These are phyloP conservation scores for Acridotheres tristis DNA, from an alignment of 2,797 vertebrate species.

Conservation along the genomic window DNA sequence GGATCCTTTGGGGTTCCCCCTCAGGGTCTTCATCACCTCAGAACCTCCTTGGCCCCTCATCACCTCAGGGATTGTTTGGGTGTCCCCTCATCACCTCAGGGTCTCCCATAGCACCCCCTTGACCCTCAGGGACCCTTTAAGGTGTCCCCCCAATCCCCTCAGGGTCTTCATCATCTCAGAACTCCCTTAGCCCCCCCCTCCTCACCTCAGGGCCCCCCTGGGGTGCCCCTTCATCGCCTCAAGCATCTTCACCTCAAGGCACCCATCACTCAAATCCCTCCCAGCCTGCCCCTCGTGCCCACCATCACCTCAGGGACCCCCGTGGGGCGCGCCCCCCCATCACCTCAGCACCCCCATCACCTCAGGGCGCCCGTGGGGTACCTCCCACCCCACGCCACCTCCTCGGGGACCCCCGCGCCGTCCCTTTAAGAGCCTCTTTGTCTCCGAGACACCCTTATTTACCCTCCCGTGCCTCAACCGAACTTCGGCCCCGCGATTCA, in stretches of 20 bases:
- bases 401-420: not conserved
- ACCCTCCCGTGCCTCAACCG: constrained; percentile 72
- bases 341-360: not conserved
- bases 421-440: constrained; percentile 79
- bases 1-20: not conserved
- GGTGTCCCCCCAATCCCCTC: not conserved
- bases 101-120: not conserved
- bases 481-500: constrained; percentile 69
- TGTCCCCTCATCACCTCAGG: not conserved
- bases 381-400: not conserved
- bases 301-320: not conserved
- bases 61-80: not conserved
- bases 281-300: not conserved
- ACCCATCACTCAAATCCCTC: not conserved
- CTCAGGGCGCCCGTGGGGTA: not conserved
- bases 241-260: not conserved
- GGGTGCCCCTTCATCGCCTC: not conserved
- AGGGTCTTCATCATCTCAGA: not conserved
- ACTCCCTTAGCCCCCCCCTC: not conserved
- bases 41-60: not conserved
- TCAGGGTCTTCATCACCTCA: not conserved
- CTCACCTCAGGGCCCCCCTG: not conserved
- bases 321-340: not conserved
- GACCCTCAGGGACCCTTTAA: not conserved
- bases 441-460: constrained; percentile 74